Base-by-base conservation (phyloP, 2,888 invertebrate species). In the Pycnomerus fuliginosus region DNA sequence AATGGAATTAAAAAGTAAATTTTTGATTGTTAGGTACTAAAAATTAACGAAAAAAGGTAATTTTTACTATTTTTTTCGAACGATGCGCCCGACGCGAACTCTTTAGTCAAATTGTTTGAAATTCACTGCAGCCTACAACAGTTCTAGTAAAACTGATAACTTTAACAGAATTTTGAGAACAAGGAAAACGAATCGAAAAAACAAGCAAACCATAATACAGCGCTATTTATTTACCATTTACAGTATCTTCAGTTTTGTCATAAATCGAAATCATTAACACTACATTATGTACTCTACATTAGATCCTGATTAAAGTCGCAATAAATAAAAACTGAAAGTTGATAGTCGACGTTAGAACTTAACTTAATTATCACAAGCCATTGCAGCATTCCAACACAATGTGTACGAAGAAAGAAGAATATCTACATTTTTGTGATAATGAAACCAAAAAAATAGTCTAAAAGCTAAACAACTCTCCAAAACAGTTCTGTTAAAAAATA, bases 341-440 rank as follows among this genome's bases (percentile, higher is more conserved):
- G 34, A 41, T 34, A 41, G 28, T 28, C 20, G 20, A 41, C 25
- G 28, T 16, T 36, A 43, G 31, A 43, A 24, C 31, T 43, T 36
- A 35, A 20, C 5, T 25, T 36, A 32, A 43, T 43, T 43, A 43
- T 43, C 42, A 43, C 42, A 43, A 43, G 42, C 42, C 42, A 43
- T 43, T 35, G 29, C 42, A 43, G 42, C 36, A 43, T 22, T 16
- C 36, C 23, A 35, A 43, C 36, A 36, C 36, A 32, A 43, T 31
- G 34, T 20, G 28, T 25, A 14, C 10, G 12, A 32, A n/a, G n/a
- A n/a, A n/a, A n/a, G n/a, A n/a, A n/a, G n/a, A n/a, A n/a, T n/a
- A n/a, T n/a, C 15, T 20, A 27, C 20, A 22, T 31, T 40, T 23
- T 14, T 8, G 42, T 43, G 42, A 36, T 35, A 36, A 36, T 20